Evolutionary conservation across 2,888 invertebrate genomes (phyloP), one percentile per base, ranked within the genome.

Genomic region (Chymomyza caudatula): DNA sequence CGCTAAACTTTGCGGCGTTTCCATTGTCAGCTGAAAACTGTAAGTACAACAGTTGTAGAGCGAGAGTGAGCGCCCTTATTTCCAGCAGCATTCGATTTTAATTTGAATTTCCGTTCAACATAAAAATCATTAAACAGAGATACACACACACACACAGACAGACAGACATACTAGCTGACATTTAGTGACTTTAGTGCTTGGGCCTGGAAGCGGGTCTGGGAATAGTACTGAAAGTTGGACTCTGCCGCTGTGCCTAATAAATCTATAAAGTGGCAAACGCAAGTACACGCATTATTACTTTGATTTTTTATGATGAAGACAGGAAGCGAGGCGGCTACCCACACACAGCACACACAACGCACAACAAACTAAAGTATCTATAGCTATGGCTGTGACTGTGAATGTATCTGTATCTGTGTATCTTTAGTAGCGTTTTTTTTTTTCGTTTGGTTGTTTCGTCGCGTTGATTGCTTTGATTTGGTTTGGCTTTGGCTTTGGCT

Each of bases 51-150:
- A 17, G n/a, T 43, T 23, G 15, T 22, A 22, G n/a, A 13, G 37
- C 23, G 13, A 13, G 20, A 25, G 5, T 13, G 29, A 29, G 43
- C 59, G 29, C 23, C 49, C 25, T 44, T 15, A 47, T 53, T 37
- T 23, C 4, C 71, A 76, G 15, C 69, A 70, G 74, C 78, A 79
- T 76, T 87, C 74, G 76, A 74, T 84, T 86, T 88, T 87, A 88
- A 88, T 88, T 88, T 87, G 86, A 79, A 88, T 88, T 88, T 88
- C 88, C 88, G 88, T 74, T 85, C 63, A 76, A 79, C 78, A 84
- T 72, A 76, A 79, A 81, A 81, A 67, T 65, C 65, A 20, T 19
- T 19, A 47, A 15, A 47, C 52, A 49, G 60, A 57, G 43, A 56
- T 52, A 56, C 22, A 13, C 53, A 20, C 42, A 11, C 4, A 54